Conservation (phyloP, 2,888 invertebrate species). For the Acrobasis suavella region DNA sequence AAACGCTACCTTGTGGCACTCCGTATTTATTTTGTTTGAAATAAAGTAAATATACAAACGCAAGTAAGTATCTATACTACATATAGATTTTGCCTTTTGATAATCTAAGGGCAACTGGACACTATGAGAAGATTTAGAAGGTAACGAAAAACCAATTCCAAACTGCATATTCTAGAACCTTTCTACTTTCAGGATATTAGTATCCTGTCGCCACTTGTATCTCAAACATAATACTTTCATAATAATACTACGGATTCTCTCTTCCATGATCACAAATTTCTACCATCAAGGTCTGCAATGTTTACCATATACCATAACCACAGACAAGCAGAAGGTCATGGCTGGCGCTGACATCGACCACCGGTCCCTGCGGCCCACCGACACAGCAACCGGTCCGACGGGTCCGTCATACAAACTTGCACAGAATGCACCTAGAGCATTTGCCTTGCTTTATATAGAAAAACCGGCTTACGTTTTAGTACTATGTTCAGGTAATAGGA, state of each 20-base stretch:
- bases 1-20: no score
- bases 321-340: slow-evolving; percentile 16
- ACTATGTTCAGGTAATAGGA: background rate
- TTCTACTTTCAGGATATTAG: no score
- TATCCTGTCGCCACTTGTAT: no score
- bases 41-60: no score
- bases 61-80: no score
- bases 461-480: background rate
- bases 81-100: no score
- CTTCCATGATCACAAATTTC: background rate
- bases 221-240: no score
- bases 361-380: background rate
- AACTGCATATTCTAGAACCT: no score
- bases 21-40: no score
- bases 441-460: background rate
- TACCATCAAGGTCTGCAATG: background rate
- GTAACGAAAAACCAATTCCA: no score
- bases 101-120: no score
- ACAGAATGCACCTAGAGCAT: slow-evolving; percentile 6
- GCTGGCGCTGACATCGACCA: slow-evolving; percentile 5
- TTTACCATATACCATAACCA: slow-evolving; percentile 17
- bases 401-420: slow-evolving; percentile 3
- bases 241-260: background rate
- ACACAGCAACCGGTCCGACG: slow-evolving; percentile 10
- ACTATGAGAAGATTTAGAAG: no score